Conservation (phyloP, 2,888 invertebrate genomes). For the Platypus cylindrus region DNA sequence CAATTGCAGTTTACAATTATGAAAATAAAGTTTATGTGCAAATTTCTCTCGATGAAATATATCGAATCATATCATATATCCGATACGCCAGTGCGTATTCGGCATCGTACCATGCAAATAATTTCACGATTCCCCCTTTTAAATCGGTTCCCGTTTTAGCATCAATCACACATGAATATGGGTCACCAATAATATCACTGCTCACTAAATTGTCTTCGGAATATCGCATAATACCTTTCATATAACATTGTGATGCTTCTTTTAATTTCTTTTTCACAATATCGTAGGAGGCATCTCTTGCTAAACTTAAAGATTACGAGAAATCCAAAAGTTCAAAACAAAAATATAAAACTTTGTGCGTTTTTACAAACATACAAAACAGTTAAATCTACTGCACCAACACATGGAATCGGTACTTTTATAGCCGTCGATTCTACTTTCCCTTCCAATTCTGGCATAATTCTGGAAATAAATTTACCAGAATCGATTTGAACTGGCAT, state of each 20-base stretch:
- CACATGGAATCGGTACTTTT: slow-evolving; percentile 15
- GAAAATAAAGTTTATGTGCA: slow-evolving; percentile 5
- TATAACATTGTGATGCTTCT: slow-evolving; percentile 17
- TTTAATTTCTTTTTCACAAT: slow-evolving; percentile 14
- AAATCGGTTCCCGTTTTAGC: slow-evolving; percentile 14
- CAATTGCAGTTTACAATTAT: too few relatives aligned
- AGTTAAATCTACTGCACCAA: slow-evolving; percentile 17
- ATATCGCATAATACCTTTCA: slow-evolving; percentile 16
- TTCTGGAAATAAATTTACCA: slow-evolving; percentile 12
- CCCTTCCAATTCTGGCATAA: slow-evolving; percentile 18
- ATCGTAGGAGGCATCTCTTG: slow-evolving; percentile 14
- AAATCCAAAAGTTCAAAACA: slow-evolving; percentile 1
- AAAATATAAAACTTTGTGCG: slow-evolving; percentile 1
- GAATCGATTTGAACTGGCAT: slow-evolving; percentile 11
- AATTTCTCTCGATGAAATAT: slow-evolving; percentile 24
- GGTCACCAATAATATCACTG: slow-evolving; percentile 17
- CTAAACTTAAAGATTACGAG: slow-evolving; percentile 10
- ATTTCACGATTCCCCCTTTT: slow-evolving; percentile 13
- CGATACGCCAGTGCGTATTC: slow-evolving; percentile 18
- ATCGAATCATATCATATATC: slow-evolving; percentile 36
- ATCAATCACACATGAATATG: slow-evolving; percentile 18
- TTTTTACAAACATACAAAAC: slow-evolving; percentile 13
- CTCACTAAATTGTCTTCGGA: slow-evolving; percentile 16
- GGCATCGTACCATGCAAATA: slow-evolving; percentile 20
- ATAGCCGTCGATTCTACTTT: slow-evolving; percentile 15